Evolutionary conservation across 2,888 invertebrate genomes (phyloP), one percentile per base, ranked within the genome.

Genomic region (Tanytarsus gracilentus): DNA sequence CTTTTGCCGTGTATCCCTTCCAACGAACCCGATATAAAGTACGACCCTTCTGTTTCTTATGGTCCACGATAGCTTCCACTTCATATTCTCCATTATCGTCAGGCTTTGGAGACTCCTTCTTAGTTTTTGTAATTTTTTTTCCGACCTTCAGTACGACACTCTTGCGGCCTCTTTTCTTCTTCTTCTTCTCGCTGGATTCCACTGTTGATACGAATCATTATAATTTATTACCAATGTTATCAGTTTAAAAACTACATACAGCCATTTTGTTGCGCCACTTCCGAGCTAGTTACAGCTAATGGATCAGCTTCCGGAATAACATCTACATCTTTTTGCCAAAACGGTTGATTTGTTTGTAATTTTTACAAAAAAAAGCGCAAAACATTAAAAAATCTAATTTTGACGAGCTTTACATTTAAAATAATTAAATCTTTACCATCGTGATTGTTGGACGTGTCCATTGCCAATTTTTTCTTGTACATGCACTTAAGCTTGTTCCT

Each of bases 1-100:
- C 78, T 40, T 81, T 80, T 51, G 81, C 77, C 61, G 76, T 76
- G 65, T 86, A 88, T 0, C 87, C 87, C 68, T 86, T 87, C 88
- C 88, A 88, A 65, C 85, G 79, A 36, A 88, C 85, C 33, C 85
- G 72, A 68, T 82, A 88, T 66, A 82, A 82, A 1, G 80, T 73
- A 56, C 81, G 79, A 2, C 86, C 85, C 66, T 80, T 82, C 7
- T 83, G 79, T 50, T 77, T 79, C 69, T 86, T 86, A 9, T 85
- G 80, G 64, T 82, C 84, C 11, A 88, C 70, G 21, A 88, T 77
- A 66, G 80, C 80, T 64, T 87, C 84, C 3, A 88, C 58, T 14
- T 58, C 40, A 27, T 48, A 58, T 58, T 58, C 58, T 2, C 48
- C 58, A 23, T 58, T 26, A 6, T 58, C 58, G 14, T 58, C 58